Percentiles rank a stretch among this genome's conserved stretches.
Conservation (phyloP, 2,797 vertebrate species). For the Silurus lanzhouensis region DNA sequence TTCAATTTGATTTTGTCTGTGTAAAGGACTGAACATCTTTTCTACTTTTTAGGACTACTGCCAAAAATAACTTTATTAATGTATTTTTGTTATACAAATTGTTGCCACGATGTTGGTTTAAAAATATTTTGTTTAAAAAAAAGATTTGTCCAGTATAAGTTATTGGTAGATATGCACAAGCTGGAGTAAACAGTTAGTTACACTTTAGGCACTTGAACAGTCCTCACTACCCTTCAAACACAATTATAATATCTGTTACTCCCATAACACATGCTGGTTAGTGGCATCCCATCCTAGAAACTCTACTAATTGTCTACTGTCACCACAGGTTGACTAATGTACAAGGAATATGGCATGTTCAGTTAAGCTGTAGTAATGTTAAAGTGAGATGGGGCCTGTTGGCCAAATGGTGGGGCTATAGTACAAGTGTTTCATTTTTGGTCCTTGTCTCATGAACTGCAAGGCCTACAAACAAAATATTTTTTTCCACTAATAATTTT, state of each 20-base stretch:
- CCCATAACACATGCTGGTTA: background rate
- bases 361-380: background rate
- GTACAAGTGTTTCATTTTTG: background rate
- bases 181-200: background rate
- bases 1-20: constrained; percentile 24
- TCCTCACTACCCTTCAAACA: background rate
- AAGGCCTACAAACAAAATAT: background rate
- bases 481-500: background rate
- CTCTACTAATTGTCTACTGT: background rate
- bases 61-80: background rate
- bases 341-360: background rate
- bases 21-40: background rate
- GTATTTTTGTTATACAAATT: background rate
- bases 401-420: constrained; percentile 3
- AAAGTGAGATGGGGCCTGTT: background rate
- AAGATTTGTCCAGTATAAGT: background rate
- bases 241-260: background rate
- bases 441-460: background rate
- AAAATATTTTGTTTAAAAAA: no score
- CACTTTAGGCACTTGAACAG: background rate
- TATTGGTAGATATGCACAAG: background rate
- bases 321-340: background rate
- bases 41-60: background rate
- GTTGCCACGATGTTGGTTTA: no score
- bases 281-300: background rate